Percentiles rank a stretch among this genome's conserved stretches.
phyloP scores from a whole-genome alignment of 2,113 vertebrate species.

The Callocephalon fimbriatum region DNA sequence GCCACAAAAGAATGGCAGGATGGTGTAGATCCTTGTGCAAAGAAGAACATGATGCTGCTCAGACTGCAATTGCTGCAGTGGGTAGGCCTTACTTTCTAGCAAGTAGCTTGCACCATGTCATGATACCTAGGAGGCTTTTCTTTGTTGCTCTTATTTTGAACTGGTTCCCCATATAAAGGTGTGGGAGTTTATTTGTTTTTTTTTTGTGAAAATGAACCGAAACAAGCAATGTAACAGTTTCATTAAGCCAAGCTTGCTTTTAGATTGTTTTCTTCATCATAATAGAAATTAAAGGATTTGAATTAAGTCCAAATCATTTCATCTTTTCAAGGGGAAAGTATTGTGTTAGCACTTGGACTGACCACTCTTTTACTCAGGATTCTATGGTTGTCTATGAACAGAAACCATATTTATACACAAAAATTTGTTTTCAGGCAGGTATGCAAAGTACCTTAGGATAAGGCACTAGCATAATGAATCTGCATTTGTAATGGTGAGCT shows the following conservation, averaged over 20 bases:
- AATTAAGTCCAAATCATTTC: neutral
- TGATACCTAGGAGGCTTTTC: neutral
- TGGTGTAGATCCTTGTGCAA: no score
- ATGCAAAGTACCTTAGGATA: neutral
- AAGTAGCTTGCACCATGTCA: neutral
- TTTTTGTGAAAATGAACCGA: neutral
- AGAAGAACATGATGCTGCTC: neutral
- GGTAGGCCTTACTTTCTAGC: neutral
- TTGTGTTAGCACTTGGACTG: neutral
- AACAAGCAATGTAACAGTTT: neutral
- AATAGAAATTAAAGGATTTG: neutral
- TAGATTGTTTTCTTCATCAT: neutral
- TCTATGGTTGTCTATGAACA: neutral
- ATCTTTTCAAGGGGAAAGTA: neutral
- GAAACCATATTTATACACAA: neutral
- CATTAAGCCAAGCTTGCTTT: neutral
- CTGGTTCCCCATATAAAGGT: neutral
- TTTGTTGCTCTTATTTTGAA: neutral
- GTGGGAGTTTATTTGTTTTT: neutral
- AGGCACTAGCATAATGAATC: accelerated
- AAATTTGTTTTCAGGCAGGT: neutral
- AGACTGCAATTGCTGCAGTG: neutral
- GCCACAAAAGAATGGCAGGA: no score
- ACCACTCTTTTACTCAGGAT: neutral
- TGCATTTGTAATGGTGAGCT: neutral